Base-by-base conservation (phyloP, 2,113 vertebrate species). In the Odontophorus gujanensis region DNA sequence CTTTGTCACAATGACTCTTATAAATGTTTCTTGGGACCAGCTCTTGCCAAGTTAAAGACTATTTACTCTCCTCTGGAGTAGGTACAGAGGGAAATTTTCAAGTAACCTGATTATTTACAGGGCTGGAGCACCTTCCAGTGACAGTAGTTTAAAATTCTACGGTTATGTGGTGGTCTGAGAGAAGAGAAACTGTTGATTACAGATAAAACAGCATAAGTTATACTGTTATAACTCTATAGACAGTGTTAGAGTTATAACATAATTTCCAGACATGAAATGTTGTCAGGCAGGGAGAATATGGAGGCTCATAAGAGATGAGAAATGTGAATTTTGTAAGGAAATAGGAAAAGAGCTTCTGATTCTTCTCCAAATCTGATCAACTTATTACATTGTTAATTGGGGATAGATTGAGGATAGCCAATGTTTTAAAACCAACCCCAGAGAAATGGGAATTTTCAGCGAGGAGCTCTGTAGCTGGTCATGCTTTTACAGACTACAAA, bases 61-160 rank as follows among this genome's bases (percentile, higher is more conserved):
- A 55, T 78, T 93, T 88, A 81, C 68, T 89, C 85, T 82, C 82
- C 78, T 87, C 61, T 79, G 53, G 20, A 83, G n/a, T 45, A 84
- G 36, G 28, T 50, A 50, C 5, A 79, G 67, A 61, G 65, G 81
- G 45, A 92, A 90, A 83, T 86, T 83, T 82, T 87, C 67, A 47
- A 32, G 50, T 91, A 91, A 83, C 34, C 87, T 58, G 30, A 80
- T 87, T 38, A 94, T 71, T 80, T 93, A 77, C 72, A 80, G 50
- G 38, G 34, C 26, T 66, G 85, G 42, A 91, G 79, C 79, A 91
- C 63, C 72, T 93, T 94, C 82, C 90, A 93, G 69, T 0, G 1
- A 93, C 48, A 84, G 42, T 51, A 89, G 14, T 72, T 90, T 81
- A 65, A 90, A 88, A 81, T 7, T 62, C 9, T 86, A 59, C 43